Percentiles rank a stretch among this genome's conserved stretches.
Evolutionary conservation across 2,113 vertebrate species (phyloP).

Genomic region (Campylomormyrus tamandua): DNA sequence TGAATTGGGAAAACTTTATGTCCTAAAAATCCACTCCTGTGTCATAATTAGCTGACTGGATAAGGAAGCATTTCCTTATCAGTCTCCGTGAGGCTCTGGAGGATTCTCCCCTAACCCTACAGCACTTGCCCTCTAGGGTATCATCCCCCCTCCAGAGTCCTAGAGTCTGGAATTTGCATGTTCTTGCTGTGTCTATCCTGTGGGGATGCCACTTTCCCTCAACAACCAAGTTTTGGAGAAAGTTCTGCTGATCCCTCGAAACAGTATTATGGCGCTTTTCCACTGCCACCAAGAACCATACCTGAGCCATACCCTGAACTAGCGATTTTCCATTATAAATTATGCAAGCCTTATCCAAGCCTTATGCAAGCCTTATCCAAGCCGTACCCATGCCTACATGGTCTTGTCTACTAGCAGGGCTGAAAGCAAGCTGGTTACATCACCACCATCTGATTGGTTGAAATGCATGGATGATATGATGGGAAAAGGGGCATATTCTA

Average conservation of each 20-base stretch:
- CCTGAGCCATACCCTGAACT: neutral
- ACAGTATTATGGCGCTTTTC: neutral
- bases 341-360: neutral
- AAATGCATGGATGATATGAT: neutral
- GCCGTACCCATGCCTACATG: neutral
- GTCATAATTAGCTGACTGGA: neutral
- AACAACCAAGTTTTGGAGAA: neutral
- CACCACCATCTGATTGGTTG: neutral
- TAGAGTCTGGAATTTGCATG: neutral
- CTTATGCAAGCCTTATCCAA: neutral
- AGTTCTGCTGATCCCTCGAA: neutral
- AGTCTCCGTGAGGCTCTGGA: neutral
- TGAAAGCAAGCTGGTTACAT: neutral
- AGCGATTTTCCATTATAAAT: too few relatives aligned
- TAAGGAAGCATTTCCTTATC: neutral
- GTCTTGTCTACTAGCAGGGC: neutral
- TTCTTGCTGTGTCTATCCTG: neutral
- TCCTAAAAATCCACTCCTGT: neutral
- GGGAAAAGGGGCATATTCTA: neutral
- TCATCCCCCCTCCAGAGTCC: neutral
- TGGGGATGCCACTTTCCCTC: neutral
- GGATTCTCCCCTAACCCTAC: neutral
- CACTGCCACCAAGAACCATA: neutral
- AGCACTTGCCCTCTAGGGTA: neutral
- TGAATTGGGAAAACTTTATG: neutral